Evolutionary conservation across 2,797 vertebrate genomes (phyloP).

Genomic region (Oreonectes daqikongensis): DNA sequence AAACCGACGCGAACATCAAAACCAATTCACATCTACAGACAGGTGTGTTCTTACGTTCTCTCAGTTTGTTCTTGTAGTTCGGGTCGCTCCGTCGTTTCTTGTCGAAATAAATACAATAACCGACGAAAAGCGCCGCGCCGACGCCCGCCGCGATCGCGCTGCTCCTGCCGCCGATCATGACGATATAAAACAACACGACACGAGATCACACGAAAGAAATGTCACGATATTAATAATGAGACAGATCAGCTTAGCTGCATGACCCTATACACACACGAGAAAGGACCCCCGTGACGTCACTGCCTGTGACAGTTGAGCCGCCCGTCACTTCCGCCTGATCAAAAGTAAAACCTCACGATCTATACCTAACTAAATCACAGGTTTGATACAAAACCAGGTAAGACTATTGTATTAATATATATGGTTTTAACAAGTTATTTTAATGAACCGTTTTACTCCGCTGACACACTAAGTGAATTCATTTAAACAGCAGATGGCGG

Average conservation of each 20-base stretch:
- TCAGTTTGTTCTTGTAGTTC: conserved; percentile 90
- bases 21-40: neutral
- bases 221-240: neutral
- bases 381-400: fast-evolving
- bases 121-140: conserved; percentile 89
- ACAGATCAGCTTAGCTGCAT: conserved; percentile 36
- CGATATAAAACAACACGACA: neutral
- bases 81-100: conserved; percentile 91
- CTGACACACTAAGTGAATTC: neutral
- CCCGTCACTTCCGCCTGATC: conserved; percentile 47
- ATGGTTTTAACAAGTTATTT: fast-evolving
- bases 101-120: conserved; percentile 95
- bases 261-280: conserved; percentile 49
- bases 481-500: conserved; percentile 49
- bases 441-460: neutral
- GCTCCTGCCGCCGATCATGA: conserved; percentile 84
- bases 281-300: conserved; percentile 51
- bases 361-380: neutral
- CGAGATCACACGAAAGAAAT: neutral
- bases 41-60: conserved; percentile 86
- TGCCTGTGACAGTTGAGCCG: conserved; percentile 30
- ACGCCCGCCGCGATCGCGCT: conserved; percentile 89
- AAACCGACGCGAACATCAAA: fast-evolving
- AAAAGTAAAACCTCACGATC: conserved; percentile 16
- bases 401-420: neutral